Evolutionary conservation across 2,797 vertebrate species (phyloP).

Genomic region (Syncerus caffer): DNA sequence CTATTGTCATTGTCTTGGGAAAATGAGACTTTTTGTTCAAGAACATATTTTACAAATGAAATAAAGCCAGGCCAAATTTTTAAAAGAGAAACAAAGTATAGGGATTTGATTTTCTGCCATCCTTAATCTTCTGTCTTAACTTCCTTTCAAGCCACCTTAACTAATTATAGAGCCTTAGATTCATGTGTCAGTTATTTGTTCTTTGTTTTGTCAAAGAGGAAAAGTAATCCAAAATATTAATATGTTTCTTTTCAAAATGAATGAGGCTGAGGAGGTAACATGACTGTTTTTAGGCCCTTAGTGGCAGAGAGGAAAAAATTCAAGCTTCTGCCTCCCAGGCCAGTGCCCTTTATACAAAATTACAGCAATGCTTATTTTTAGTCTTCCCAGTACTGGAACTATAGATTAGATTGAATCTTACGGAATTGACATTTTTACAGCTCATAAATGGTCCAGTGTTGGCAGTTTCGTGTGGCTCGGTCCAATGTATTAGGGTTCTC

Average conservation of each 20-base stretch:
- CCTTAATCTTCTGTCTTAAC: neutral
- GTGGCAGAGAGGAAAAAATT: neutral
- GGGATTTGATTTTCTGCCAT: neutral
- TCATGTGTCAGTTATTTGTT: neutral
- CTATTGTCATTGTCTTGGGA: neutral
- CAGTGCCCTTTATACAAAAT: neutral
- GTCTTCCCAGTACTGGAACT: neutral
- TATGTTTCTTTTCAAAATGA: neutral
- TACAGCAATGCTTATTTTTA: neutral
- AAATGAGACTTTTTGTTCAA: neutral
- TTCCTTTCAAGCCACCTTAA: neutral
- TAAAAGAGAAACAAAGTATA: neutral
- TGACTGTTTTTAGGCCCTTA: neutral
- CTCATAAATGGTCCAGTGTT: neutral
- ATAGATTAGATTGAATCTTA: neutral
- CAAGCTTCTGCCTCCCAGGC: neutral
- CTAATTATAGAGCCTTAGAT: neutral
- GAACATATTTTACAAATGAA: conserved; percentile 3
- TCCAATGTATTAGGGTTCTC: neutral
- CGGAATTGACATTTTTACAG: neutral
- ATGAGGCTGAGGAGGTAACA: neutral
- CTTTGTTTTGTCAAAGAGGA: conserved; percentile 15
- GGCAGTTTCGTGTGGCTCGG: neutral
- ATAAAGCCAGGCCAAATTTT: neutral
- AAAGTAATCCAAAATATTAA: neutral